These are phyloP conservation scores for Laterallus jamaicensis DNA, from an alignment of 2,113 vertebrate genomes.

Conservation along the genomic window DNA sequence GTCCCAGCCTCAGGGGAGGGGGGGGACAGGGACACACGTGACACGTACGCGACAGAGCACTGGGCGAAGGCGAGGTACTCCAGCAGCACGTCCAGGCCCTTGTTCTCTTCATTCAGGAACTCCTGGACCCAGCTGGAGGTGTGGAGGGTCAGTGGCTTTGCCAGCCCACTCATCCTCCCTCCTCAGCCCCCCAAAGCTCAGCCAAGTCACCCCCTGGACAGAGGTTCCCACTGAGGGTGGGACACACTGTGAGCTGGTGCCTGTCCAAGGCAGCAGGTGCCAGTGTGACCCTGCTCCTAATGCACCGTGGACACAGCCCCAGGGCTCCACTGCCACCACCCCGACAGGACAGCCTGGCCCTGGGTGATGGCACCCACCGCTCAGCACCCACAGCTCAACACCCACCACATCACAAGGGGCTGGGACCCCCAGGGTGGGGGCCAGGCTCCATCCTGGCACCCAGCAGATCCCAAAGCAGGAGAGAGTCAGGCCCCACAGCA, in stretches of 20 bases:
- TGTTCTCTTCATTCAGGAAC: conserved; percentile 91
- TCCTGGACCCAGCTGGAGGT: conserved; percentile 15
- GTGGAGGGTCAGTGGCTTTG: not conserved
- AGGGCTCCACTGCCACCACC: not conserved
- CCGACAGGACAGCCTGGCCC: not conserved
- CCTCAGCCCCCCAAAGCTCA: not conserved
- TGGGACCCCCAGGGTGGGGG: not conserved
- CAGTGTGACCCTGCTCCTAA: not conserved
- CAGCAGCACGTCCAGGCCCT: conserved; percentile 89
- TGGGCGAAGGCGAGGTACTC: conserved; percentile 91
- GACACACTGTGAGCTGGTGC: not conserved
- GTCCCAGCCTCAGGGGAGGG: not conserved
- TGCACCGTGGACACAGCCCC: rapidly evolving
- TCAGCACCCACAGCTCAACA: not conserved
- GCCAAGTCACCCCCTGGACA: not conserved
- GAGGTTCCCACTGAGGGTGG: not conserved
- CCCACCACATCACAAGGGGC: not conserved
- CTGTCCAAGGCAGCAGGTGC: not conserved
- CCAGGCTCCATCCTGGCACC: not conserved
- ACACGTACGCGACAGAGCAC: conserved; percentile 83
- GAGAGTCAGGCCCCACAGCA: not conserved
- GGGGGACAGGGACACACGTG: too few species aligned
- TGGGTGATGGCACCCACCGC: not conserved
- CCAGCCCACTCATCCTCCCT: not conserved
- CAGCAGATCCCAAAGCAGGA: not conserved